Evolutionary conservation across 2,797 vertebrate species (phyloP), one percentile per base, ranked within the genome.

Genomic region (Lepidocolaptes lacrymiger): DNA sequence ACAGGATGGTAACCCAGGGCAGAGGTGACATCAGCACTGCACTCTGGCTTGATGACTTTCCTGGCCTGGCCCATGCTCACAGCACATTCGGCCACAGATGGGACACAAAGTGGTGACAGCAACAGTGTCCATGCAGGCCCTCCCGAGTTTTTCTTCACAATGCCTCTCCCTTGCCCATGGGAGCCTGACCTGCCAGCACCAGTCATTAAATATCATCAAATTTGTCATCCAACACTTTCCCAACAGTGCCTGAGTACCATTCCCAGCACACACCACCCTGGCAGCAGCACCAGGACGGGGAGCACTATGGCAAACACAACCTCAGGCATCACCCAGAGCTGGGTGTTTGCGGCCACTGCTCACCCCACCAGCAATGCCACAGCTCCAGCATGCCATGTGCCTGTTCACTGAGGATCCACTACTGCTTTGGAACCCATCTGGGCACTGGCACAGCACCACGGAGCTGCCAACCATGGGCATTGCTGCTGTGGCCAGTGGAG

Each of bases 321-420:
- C 51, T 20, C 3, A 4, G 41, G 30, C 28, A 21, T 8, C 3
- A 0, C n/a, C 41, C 14, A 37, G 22, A 39, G 27, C 22, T n/a
- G 55, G 7, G 3, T 0, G 0, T 17, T n/a, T 14, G 49, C 32
- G 7, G 37, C 48, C 64, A 19, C 9, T 1, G 2, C 59, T n/a
- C 67, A 19, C 9, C 71, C 39, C 10, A 1, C 16, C 66, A 30
- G 66, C 21, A 2, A 5, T 32, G 64, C 41, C 48, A 10, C 46
- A 46, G 67, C 59, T 73, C n/a, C 55, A 24, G 13, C 21, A 6
- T 4, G 30, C 46, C 61, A 0, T 0, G 14, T 32, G 55, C 59
- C 66, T 28, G 2, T 8, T 16, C 21, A 16, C 32, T n/a, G 12
- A 78, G 28, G 71, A 44, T 54, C 66, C 85, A 30, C 7, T 51